Percentiles rank a stretch among this genome's conserved stretches.
Conservation (phyloP, 92 coral and sea anemone species). For the Heliopora coerulea region DNA sequence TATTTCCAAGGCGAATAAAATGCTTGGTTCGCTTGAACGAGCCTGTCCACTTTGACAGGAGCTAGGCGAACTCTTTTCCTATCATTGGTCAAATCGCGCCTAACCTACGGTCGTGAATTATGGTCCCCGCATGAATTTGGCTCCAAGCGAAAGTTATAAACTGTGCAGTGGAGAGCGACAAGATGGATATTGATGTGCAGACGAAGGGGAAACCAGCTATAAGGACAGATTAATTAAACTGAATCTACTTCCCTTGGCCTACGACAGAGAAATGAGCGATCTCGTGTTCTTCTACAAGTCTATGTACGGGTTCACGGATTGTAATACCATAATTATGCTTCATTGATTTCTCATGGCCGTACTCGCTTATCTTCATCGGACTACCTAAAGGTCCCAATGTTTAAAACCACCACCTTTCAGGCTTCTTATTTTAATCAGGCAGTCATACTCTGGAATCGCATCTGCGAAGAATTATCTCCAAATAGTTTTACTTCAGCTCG, state of each 20-base stretch:
- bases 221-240: too few relatives aligned
- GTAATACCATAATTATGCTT: conserved; percentile 8
- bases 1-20: too few relatives aligned
- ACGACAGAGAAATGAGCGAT: conserved; percentile 28
- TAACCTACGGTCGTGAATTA: too few relatives aligned
- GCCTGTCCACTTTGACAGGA: too few relatives aligned
- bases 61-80: too few relatives aligned
- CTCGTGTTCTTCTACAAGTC: conserved; percentile 16
- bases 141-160: too few relatives aligned
- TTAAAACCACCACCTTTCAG: conserved; percentile 45
- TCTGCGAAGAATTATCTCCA: conserved; percentile 12
- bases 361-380: conserved; percentile 24
- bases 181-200: too few relatives aligned
- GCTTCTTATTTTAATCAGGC: conserved; percentile 44
- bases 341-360: conserved; percentile 40
- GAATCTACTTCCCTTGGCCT: conserved; percentile 18
- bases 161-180: too few relatives aligned
- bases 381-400: conserved; percentile 34
- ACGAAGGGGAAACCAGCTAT: too few relatives aligned
- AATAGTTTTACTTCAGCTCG: conserved; percentile 16
- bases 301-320: conserved; percentile 13
- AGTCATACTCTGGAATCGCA: conserved; percentile 44
- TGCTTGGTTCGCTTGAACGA: too few relatives aligned
- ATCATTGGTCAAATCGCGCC: too few relatives aligned
- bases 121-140: too few relatives aligned